Conservation (phyloP, 2,797 vertebrate species). For the Ibycter americanus region DNA sequence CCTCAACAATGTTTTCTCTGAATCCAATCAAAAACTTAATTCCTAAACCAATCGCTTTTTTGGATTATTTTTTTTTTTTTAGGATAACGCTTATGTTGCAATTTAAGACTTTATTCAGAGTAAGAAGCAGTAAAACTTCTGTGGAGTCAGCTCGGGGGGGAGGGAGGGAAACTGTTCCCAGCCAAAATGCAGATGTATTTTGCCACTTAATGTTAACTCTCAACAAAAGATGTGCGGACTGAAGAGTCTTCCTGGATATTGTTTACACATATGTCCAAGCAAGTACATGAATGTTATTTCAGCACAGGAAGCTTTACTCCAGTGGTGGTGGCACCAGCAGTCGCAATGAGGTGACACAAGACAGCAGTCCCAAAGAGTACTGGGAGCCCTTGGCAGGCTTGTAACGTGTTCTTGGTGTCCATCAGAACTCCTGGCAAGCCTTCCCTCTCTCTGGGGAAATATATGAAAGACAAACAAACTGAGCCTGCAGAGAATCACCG, state of each 20-base stretch:
- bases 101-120: not conserved
- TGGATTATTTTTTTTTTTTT: not conserved
- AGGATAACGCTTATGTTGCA: not conserved
- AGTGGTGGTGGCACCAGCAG: not conserved
- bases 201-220: not conserved
- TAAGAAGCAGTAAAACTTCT: not conserved
- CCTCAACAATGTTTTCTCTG: not conserved
- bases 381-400: not conserved
- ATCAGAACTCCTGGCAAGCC: not conserved
- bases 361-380: not conserved
- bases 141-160: not conserved
- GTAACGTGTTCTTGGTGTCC: not conserved
- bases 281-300: not conserved
- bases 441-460: not conserved
- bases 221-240: not conserved
- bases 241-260: not conserved
- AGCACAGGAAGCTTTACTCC: not conserved
- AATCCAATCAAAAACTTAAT: not conserved
- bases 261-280: not conserved
- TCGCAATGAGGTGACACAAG: not conserved
- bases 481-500: not conserved
- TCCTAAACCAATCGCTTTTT: not conserved
- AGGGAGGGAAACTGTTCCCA: not conserved
- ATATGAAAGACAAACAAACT: not conserved
- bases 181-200: not conserved